Base-by-base conservation (phyloP, 2,113 vertebrate genomes). In the Scolopax mira region DNA sequence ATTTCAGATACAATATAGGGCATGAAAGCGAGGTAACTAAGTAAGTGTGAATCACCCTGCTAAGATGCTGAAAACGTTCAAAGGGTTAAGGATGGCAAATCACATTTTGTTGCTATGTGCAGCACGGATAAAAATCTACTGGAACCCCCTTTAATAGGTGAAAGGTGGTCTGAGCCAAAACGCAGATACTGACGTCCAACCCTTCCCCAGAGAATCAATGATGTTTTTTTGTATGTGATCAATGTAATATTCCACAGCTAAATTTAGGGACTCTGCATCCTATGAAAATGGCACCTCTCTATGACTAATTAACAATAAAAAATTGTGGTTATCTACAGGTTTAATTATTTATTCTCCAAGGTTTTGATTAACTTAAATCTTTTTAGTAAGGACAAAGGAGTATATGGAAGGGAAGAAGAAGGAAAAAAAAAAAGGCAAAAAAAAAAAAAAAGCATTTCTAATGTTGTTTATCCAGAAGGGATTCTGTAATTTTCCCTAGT, bases 231-330 rank as follows among this genome's bases (percentile, higher is more conserved):
- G 83, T 96, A 95, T 98, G 96, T 97, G 97, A 98, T 98, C 97
- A 96, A 97, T 97, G 97, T 97, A 97, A 97, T 98, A 97, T 97
- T 98, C 96, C 95, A 97, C 96, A 69, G 97, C 97, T 98, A 98
- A 98, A 98, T 98, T 98, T 98, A 98, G 98, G 96, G 87, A 90
- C 86, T 85, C 75, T 96, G 93, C 87, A 93, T 98, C 97, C 97
- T 97, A 94, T 95, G 97, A 97, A 98, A 98, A 90, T 97, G 96
- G 97, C 96, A 98, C 97, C 95, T 98, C 96, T 97, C 96, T 82
- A 90, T 94, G 94, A 97, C 97, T 98, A 98, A 98, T 98, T 98
- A 98, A 94, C 95, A 98, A 90, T 94, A 96, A 97, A 98, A 97
- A 97, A 95, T 82, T 90, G 94, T 94, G 69, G 86, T 85, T 96